A percentile compares a stretch with the other conserved stretches of the same genome.
These are phyloP conservation scores for Parapsyche elsis DNA, from an alignment of 1,140 invertebrate genomes.

Conservation along the genomic window DNA sequence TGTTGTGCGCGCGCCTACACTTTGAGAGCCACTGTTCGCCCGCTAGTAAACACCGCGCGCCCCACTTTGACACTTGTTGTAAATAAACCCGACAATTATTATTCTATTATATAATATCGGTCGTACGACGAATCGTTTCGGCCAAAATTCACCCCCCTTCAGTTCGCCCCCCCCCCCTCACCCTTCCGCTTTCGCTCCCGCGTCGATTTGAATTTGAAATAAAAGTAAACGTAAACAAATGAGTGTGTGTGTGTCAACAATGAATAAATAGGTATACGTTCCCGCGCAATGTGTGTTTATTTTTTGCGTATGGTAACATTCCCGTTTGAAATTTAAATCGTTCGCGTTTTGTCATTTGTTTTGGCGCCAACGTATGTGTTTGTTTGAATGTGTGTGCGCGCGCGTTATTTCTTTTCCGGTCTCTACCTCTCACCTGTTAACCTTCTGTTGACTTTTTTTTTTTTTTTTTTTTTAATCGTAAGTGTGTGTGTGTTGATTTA, in stretches of 20 bases:
- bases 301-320: background rate
- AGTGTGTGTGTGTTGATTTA: background rate
- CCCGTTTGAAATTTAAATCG: background rate
- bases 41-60: background rate
- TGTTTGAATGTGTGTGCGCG: background rate
- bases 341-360: background rate
- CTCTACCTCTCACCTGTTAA: conserved; percentile 33
- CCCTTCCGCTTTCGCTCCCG: no score
- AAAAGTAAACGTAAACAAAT: no score
- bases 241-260: no score
- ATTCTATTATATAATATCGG: no score
- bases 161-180: background rate
- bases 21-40: background rate
- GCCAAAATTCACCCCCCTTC: background rate
- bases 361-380: background rate
- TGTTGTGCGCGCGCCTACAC: background rate
- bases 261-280: no score
- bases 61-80: no score
- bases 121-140: background rate
- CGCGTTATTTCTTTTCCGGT: conserved; percentile 26
- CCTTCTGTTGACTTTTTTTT: conserved; percentile 26
- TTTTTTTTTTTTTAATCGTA: background rate
- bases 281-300: no score
- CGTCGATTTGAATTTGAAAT: no score
- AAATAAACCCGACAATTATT: no score